Base-by-base conservation (phyloP, 2,797 vertebrate genomes). In the Salarias fasciatus region DNA sequence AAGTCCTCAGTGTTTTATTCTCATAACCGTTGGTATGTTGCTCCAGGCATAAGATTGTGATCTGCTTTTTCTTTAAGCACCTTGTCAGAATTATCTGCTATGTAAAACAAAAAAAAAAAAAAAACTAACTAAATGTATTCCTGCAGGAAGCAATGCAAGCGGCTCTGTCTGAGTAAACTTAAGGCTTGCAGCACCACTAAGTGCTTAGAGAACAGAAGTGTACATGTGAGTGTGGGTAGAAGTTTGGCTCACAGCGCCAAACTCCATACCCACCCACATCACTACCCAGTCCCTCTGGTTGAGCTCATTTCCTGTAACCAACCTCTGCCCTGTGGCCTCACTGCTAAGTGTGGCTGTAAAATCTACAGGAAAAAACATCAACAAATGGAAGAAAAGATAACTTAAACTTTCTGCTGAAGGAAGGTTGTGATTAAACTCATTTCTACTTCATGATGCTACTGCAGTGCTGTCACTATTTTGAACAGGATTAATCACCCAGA, bases 291-390 rank as follows among this genome's bases (percentile, higher is more conserved):
- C 59, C 38, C 44, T 66, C 45, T 47, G 13, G 31, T 47, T 47
- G 11, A 55, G 55, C 62, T 71, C 57, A 47, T 60, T 76, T 83
- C 69, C 70, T 68, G 35, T 46, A 24, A 66, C 40, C n/a, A 14
- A 37, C 51, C 40, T 52, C 30, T 44, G 42, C 55, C 31, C 15
- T 11, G 9, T 37, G 53, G 53, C 43, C 63, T 37, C 1, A 36
- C 43, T 46, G 38, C 47, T 53, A 53, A 8, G 13, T 51, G 36
- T 35, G 33, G 33, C 33, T 35, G 33, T 9, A 6, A 9, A 35
- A 6, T 9, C 6, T 35, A 2, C 33, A 35, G n/a, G 9, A 9
- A 5, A 6, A 6, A 35, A 3, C 24, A 24, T 35, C 35, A 9
- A 4, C 9, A 9, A 35, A 9, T 35, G 6, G 33, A 6, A 3